A percentile compares a stretch with the other conserved stretches of the same genome.
Evolutionary conservation across 2,797 vertebrate species (phyloP).

Genomic region (Falco biarmicus): DNA sequence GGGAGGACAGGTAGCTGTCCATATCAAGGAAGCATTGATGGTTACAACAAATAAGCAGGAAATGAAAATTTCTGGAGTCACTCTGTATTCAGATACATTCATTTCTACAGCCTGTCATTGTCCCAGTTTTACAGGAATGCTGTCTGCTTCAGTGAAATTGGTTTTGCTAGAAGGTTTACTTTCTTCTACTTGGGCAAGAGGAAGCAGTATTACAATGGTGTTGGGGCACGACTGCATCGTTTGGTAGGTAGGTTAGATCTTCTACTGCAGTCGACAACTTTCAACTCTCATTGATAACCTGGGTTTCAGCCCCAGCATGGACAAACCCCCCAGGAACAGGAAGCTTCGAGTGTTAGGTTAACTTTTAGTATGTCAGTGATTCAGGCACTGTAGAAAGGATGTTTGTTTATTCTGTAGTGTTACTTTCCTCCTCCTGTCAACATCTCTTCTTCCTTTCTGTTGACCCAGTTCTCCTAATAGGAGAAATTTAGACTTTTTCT

Average conservation of each 20-base stretch:
- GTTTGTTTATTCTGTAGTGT: slow-evolving; percentile 2
- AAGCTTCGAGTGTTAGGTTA: background rate
- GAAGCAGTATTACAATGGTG: background rate
- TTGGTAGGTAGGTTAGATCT: background rate
- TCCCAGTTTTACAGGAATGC: background rate
- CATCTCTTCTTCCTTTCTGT: background rate
- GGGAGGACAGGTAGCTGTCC: background rate
- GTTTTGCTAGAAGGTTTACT: background rate
- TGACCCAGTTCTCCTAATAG: background rate
- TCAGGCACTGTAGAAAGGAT: background rate
- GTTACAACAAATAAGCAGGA: background rate
- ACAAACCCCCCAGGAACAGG: background rate
- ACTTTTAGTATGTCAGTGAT: background rate
- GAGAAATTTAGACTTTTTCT: background rate
- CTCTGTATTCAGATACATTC: background rate
- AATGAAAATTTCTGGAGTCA: background rate
- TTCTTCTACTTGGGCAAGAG: background rate
- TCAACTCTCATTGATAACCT: background rate
- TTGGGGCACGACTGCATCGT: background rate
- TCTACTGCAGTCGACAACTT: background rate
- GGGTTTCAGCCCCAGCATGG: background rate
- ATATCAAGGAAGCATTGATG: background rate
- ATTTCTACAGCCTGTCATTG: background rate
- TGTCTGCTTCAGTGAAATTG: background rate
- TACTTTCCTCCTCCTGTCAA: background rate